phyloP scores from a whole-genome alignment of 1,140 invertebrate genomes.

The Bombus soroeensis region DNA sequence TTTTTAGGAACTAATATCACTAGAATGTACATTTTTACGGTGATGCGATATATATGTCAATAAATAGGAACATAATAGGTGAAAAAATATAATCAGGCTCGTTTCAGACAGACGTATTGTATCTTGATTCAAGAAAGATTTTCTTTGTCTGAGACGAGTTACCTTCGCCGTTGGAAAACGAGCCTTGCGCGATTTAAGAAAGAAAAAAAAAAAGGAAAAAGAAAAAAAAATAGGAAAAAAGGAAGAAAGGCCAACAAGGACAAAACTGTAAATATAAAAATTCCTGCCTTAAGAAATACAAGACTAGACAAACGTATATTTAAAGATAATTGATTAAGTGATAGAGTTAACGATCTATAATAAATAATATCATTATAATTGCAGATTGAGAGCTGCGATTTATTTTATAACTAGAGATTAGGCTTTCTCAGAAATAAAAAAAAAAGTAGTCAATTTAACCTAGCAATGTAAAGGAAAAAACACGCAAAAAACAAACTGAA shows the following conservation, averaged over 20 bases:
- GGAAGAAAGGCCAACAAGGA: constrained; percentile 64
- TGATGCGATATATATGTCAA: constrained; percentile 58
- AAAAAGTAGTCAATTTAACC: constrained; percentile 75
- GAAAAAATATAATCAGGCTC: constrained; percentile 25
- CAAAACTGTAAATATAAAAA: constrained; percentile 77
- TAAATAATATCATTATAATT: constrained; percentile 62
- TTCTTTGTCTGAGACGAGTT: constrained; percentile 48
- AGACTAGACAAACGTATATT: constrained; percentile 77
- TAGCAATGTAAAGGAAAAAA: constrained; percentile 60
- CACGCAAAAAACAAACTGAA: constrained; percentile 24
- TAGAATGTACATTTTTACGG: constrained; percentile 67
- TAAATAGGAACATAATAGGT: constrained; percentile 58
- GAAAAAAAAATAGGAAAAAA: constrained; percentile 44
- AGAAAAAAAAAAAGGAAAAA: constrained; percentile 15
- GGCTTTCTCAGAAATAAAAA: constrained; percentile 63
- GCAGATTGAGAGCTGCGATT: constrained; percentile 71
- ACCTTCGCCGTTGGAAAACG: background rate
- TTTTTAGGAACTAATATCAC: constrained; percentile 65
- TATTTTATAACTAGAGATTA: constrained; percentile 72
- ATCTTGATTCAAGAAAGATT: constrained; percentile 31
- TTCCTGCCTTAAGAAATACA: constrained; percentile 81
- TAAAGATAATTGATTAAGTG: constrained; percentile 66
- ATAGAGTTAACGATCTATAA: constrained; percentile 66
- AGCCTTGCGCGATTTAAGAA: background rate
- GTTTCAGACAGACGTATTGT: constrained; percentile 45